phyloP scores from a whole-genome alignment of 2,797 vertebrate species.

The Lemur catta region DNA sequence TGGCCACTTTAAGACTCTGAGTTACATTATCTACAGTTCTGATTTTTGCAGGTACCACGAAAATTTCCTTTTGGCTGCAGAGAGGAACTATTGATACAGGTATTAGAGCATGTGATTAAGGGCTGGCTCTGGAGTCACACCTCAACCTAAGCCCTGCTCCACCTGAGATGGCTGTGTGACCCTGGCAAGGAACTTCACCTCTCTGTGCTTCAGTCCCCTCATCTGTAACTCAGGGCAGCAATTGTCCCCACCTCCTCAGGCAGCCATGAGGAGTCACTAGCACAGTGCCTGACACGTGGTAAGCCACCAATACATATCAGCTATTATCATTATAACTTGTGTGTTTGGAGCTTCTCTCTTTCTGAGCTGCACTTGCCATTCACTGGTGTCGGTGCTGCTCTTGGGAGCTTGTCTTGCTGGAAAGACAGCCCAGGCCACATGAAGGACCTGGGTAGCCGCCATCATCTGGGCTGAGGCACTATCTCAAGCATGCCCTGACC shows the following conservation, averaged over 20 bases:
- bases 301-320: background rate
- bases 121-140: background rate
- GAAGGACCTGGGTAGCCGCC: background rate
- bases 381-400: background rate
- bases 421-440: background rate
- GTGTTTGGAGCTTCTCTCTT: background rate
- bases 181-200: background rate
- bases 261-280: background rate
- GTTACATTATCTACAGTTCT: background rate
- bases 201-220: background rate
- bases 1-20: background rate
- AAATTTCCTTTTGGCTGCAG: background rate
- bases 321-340: background rate
- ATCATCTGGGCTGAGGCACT: background rate
- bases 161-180: background rate
- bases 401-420: background rate
- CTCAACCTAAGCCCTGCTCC: background rate
- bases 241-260: background rate
- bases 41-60: background rate
- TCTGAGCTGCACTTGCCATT: background rate
- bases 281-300: background rate
- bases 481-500: background rate
- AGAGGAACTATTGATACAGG: background rate
- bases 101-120: background rate
- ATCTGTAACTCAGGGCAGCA: background rate